Conservation (phyloP, 2,797 vertebrate species). For the Kryptolebias ocellatus region DNA sequence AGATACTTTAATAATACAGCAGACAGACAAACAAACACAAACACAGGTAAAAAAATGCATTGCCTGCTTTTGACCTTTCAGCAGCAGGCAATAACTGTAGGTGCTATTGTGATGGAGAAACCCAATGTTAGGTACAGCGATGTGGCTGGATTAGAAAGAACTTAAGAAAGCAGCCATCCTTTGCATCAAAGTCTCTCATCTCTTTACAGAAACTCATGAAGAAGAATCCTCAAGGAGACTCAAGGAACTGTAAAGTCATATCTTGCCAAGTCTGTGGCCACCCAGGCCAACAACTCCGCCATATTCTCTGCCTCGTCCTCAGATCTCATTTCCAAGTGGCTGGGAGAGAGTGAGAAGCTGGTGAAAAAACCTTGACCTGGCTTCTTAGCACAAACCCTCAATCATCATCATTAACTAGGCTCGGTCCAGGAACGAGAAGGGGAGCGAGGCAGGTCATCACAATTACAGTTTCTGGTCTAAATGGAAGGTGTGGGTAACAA, state of each 20-base stretch:
- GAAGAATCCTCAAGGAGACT: constrained; percentile 86
- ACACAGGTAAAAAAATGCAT: no score
- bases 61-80: no score
- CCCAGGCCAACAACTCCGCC: constrained; percentile 97
- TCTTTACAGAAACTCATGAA: constrained; percentile 96
- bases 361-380: constrained; percentile 96
- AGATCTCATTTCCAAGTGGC: constrained; percentile 96
- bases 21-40: no score
- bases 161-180: constrained; percentile 97
- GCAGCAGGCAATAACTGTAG: constrained; percentile 62
- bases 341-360: constrained; percentile 97
- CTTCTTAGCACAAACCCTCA: constrained; percentile 94
- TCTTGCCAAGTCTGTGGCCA: constrained; percentile 95
- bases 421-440: constrained; percentile 96
- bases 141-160: constrained; percentile 93
- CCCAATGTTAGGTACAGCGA: constrained; percentile 97
- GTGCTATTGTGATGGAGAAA: constrained; percentile 97
- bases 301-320: constrained; percentile 98
- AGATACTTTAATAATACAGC: no score
- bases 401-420: constrained; percentile 98
- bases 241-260: constrained; percentile 97
- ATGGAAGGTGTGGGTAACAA: constrained; percentile 98
- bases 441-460: constrained; percentile 93
- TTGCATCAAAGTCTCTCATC: constrained; percentile 96
- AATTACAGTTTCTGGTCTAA: constrained; percentile 98